Evolutionary conservation across 2,888 invertebrate genomes (phyloP), one percentile per base, ranked within the genome.

Genomic region (Mythimna loreyi): DNA sequence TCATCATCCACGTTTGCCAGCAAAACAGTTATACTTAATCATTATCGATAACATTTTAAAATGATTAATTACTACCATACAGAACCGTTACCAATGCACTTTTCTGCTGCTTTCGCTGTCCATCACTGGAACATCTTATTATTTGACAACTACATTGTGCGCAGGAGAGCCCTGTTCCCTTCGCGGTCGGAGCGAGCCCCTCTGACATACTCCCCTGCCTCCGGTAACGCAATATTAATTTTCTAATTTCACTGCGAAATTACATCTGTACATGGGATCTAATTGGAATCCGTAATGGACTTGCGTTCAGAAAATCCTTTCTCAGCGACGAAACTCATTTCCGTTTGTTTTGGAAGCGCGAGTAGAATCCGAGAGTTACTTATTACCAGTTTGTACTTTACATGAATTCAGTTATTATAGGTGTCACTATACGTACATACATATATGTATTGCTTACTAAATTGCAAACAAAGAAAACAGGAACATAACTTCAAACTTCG

Each of bases 231-330:
- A 85, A 89, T 89, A 88, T 89, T 88, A 86, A 89, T 90, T 91
- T 90, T 89, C 85, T 90, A 89, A 91, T 90, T 91, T 87, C 82
- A 78, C 84, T 72, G 74, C 81, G 82, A 87, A 91, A 91, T 91
- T 89, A 91, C 87, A 89, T 89, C 87, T 88, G 89, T 91, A 88
- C 88, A 90, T 85, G 82, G 84, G 81, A 87, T 88, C 86, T 89
- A 90, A 90, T 90, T 90, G 87, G 83, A 90, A 89, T 89, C 86
- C 86, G 87, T 90, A 89, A 90, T 87, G 79, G 86, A 83, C 86
- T 87, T 87, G 87, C 85, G 87, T 87, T 87, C 82, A 80, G 76
- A 86, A 88, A 88, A 87, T 88, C 86, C 87, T 89, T 88, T 87
- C 89, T 87, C 86, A 85, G 83, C 85, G 84, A 84, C 79, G 66